phyloP scores from a whole-genome alignment of 2,113 vertebrate genomes.

The Chloroceryle aenea region DNA sequence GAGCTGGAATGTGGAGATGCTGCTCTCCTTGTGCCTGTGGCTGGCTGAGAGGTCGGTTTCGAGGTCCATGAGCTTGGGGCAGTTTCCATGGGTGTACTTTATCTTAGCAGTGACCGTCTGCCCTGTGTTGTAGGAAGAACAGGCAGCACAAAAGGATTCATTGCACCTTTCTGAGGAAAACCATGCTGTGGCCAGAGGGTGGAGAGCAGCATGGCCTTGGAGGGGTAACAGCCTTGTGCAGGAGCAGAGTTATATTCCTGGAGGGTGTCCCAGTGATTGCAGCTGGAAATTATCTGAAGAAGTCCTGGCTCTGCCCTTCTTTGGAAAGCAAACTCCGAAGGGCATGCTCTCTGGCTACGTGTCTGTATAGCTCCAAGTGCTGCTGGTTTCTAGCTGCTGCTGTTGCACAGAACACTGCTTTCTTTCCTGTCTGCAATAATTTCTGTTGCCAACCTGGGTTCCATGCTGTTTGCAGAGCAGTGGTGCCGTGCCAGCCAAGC shows the following conservation, averaged over 20 bases:
- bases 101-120: not conserved
- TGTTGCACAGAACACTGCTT: not conserved
- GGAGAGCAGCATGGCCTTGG: rapidly evolving
- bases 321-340: slow-evolving; percentile 16
- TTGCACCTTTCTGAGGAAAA: rapidly evolving
- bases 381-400: not conserved
- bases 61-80: rapidly evolving
- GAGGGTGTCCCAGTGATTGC: not conserved
- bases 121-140: rapidly evolving
- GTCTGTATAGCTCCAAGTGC: not conserved
- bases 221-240: not conserved
- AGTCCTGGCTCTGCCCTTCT: slow-evolving; percentile 35
- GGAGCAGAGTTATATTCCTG: slow-evolving; percentile 12
- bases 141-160: not conserved
- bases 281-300: slow-evolving; percentile 30
- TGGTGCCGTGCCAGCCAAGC: not conserved
- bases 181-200: rapidly evolving
- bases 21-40: rapidly evolving
- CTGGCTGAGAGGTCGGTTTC: rapidly evolving
- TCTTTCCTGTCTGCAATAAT: not conserved
- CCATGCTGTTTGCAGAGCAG: not conserved
- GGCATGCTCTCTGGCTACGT: rapidly evolving
- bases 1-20: not conserved
- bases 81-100: not conserved
- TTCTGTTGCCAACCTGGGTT: rapidly evolving